A percentile compares a stretch with the other conserved stretches of the same genome.
Evolutionary conservation across 2,113 vertebrate species (phyloP).

Genomic region (Mirounga angustirostris): DNA sequence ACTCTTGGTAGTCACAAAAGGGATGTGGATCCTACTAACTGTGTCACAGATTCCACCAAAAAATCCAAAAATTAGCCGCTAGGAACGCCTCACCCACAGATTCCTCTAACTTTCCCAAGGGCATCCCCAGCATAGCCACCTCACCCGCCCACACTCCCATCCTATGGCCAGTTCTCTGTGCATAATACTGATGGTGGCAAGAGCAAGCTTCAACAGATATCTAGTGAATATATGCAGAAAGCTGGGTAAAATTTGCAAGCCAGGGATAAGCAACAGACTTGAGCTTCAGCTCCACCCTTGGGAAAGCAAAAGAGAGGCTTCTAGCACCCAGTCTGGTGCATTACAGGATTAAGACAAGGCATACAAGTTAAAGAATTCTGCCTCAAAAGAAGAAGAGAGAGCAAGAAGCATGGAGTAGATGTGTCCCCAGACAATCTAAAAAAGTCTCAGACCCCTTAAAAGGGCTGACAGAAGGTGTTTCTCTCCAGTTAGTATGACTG

Average conservation of each 20-base stretch:
- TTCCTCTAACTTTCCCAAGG: background rate
- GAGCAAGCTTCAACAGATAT: background rate
- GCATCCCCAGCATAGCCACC: background rate
- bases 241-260: background rate
- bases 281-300: background rate
- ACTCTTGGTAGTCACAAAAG: background rate
- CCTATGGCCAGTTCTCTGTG: background rate
- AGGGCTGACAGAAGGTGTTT: background rate
- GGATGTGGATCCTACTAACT: background rate
- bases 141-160: background rate
- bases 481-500: background rate
- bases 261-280: background rate
- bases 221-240: background rate
- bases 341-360: background rate
- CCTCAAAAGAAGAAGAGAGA: background rate
- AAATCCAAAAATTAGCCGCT: background rate
- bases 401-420: background rate
- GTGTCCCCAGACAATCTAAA: background rate
- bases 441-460: background rate
- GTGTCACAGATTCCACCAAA: background rate
- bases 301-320: background rate
- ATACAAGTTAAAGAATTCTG: background rate
- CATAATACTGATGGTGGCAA: background rate
- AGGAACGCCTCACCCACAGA: background rate
- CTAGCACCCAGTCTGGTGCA: background rate